Base-by-base conservation (phyloP, 2,888 invertebrate genomes). In the Tanytarsus gracilentus region DNA sequence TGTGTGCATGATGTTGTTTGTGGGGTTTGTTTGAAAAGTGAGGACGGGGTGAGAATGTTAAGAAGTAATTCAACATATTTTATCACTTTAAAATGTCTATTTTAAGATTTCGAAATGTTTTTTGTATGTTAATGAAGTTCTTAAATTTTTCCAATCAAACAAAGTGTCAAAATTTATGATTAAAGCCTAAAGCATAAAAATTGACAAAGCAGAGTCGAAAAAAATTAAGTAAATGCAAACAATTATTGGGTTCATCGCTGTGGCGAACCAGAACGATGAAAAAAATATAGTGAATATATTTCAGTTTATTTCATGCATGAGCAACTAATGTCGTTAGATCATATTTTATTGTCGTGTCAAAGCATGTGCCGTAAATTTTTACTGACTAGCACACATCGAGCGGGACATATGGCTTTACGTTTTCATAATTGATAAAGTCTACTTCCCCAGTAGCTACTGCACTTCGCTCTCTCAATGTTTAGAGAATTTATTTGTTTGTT, bases 401-500 rank as follows among this genome's bases (percentile, higher is more conserved):
- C 50, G 25, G 25, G 27, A 25, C 55, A 56, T 56, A 56, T 56
- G 55, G 55, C 26, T 56, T 25, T 7, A 50, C 55, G 33, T 40
- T 25, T 26, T 49, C 49, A 44, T 40, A 56, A 56, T 56, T 56
- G 55, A 56, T 56, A 56, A 56, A 18, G 21, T 56, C 30, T 21
- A 53, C 23, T 25, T 36, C 11, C 33, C 8, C 33, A 53, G 36
- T 53, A 53, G 53, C 23, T 11, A 53, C 8, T 53, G 33, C 36
- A 16, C 16, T 7, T 14, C 14, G 16, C 36, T 14, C 16, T 36
- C n/a, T n/a, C 16, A 14, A 36, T 36, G 16, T 36, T 36, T 53
- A 39, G 36, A 39, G 53, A 56, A 39, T 56, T 56, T 39, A 56
- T 56, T 40, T 56, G 39, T 56, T 56, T 56, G 55, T 56, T 56